Base-by-base conservation (phyloP, 2,888 invertebrate species). In the Tethea ocularis region DNA sequence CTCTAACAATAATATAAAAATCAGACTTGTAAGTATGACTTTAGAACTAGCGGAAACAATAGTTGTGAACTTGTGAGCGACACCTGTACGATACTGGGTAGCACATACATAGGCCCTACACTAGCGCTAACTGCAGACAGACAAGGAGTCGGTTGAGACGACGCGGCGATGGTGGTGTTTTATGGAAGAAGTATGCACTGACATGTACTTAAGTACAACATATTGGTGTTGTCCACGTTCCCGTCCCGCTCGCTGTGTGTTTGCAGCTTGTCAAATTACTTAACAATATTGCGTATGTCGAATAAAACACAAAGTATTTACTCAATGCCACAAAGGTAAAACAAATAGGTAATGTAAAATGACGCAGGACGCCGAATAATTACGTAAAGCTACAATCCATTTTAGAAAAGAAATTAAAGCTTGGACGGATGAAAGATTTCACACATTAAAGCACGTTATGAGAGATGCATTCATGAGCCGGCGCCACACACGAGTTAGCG, bases 401-500 rank as follows among this genome's bases (percentile, higher is more conserved):
- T 46, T 46, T 46, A 46, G 0, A 20, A 17, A 46, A 8, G 41
- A 46, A 46, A 46, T 46, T 46, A 20, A 46, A 46, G 41, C 20
- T 46, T 46, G 41, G 41, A 46, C 41, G 41, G 41, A 46, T 20
- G 20, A 46, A 46, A 8, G 41, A 1, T 46, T 17, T 17, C 17
- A 7, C 8, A 46, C 41, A 46, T 46, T 38, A 46, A 46, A 41
- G 38, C 41, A 46, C 41, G 20, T 20, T 15, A 38, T 38, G 38
- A 46, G 41, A 20, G 41, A 20, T 8, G 20, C 41, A 17, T 20
- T 20, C 41, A 20, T 20, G 41, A 46, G 8, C 17, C 41, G 41
- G 41, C 41, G 17, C 29, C 29, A 46, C 17, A 10, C 41, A 20
- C 7, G 41, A 15, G 46, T 59, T 52, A 63, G 64, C 64, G 63